Percentiles rank a stretch among this genome's conserved stretches.
These are phyloP conservation scores for Anolis apletophallus DNA, from an alignment of 2,797 vertebrate genomes.

Conservation along the genomic window DNA sequence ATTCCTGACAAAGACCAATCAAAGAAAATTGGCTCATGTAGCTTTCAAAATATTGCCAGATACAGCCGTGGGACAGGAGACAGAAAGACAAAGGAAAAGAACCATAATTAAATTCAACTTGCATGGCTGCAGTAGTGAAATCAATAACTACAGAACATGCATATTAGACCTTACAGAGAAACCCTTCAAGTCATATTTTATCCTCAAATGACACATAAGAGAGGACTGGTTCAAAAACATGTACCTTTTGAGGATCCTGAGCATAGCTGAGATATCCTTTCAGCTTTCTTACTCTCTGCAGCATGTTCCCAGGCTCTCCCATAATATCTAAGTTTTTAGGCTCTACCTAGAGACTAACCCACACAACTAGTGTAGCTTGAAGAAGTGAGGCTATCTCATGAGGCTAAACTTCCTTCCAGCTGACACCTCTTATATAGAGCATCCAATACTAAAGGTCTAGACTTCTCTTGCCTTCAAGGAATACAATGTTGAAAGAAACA, in stretches of 20 bases:
- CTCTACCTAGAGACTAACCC: not conserved
- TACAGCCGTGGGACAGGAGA: too few species aligned
- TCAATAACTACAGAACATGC: not conserved
- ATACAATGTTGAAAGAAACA: not conserved
- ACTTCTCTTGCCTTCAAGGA: not conserved
- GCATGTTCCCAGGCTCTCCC: constrained; percentile 69
- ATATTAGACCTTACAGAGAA: too few species aligned
- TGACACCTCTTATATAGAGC: constrained; percentile 2
- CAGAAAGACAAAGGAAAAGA: not conserved
- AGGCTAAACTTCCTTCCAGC: not conserved
- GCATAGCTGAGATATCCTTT: constrained; percentile 76
- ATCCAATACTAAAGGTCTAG: not conserved
- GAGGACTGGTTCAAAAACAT: not conserved
- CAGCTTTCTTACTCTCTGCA: constrained; percentile 73
- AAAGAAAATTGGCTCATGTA: not conserved
- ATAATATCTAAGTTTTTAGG: constrained; percentile 40
- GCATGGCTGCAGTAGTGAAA: not conserved
- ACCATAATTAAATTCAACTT: too few species aligned
- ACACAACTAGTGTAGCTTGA: not conserved
- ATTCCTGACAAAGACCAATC: not conserved
- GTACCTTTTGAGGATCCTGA: constrained; percentile 78
- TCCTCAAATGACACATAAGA: not conserved
- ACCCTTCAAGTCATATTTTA: not conserved
- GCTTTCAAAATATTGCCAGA: not conserved
- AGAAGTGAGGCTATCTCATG: not conserved